A percentile compares a stretch with the other conserved stretches of the same genome.
Evolutionary conservation across 2,113 vertebrate species (phyloP).

Genomic region (Scomber scombrus): DNA sequence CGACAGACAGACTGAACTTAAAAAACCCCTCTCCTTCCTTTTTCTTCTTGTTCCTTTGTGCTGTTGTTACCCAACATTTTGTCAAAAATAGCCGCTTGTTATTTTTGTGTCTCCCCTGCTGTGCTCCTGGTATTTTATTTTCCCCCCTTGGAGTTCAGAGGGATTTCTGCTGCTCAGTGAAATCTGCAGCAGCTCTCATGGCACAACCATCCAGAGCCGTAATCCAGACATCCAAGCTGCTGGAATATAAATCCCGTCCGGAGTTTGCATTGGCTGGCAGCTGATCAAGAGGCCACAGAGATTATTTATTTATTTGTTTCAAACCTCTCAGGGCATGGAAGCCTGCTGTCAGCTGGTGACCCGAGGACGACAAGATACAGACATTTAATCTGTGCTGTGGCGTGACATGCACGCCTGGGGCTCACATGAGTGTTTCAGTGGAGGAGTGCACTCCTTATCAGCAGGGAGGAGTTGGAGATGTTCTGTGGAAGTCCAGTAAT

Average conservation of each 20-base stretch:
- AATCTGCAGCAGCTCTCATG: slow-evolving; percentile 72
- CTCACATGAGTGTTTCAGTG: background rate
- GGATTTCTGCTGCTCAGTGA: slow-evolving; percentile 70
- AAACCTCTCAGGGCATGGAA: slow-evolving; percentile 49
- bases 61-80: slow-evolving; percentile 23
- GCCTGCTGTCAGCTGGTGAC: slow-evolving; percentile 61
- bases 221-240: slow-evolving; percentile 79
- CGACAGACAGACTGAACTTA: background rate
- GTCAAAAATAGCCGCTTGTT: slow-evolving; percentile 64
- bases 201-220: slow-evolving; percentile 59
- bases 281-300: slow-evolving; percentile 54
- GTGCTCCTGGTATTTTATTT: slow-evolving; percentile 45
- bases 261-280: slow-evolving; percentile 61
- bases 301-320: slow-evolving; percentile 65
- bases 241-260: slow-evolving; percentile 65
- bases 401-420: background rate
- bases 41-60: slow-evolving; percentile 12
- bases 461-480: background rate
- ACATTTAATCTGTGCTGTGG: slow-evolving; percentile 37
- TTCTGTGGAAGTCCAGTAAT: background rate
- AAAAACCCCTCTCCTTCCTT: background rate
- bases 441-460: background rate
- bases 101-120: slow-evolving; percentile 33
- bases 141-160: slow-evolving; percentile 31
- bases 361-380: slow-evolving; percentile 31